phyloP scores from a whole-genome alignment of 2,113 vertebrate species.

The Ornithorhynchus anatinus region DNA sequence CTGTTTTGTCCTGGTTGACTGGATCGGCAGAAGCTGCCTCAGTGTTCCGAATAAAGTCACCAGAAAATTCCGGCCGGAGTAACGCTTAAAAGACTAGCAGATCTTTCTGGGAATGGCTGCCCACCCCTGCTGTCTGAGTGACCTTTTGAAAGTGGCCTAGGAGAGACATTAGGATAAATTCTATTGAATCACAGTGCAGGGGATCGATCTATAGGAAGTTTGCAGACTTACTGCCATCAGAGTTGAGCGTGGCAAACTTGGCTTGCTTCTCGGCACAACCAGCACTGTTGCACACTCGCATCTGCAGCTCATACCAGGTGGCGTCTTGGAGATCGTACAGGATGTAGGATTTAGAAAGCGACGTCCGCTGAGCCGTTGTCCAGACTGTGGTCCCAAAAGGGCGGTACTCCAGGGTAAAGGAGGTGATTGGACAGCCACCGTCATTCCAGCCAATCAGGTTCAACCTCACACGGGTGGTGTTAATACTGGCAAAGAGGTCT shows the following conservation, averaged over 20 bases:
- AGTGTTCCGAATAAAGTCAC: too few relatives aligned
- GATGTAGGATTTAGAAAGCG: slow-evolving; percentile 93
- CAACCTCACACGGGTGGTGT: slow-evolving; percentile 88
- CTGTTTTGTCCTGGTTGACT: too few relatives aligned
- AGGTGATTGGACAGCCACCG: slow-evolving; percentile 95
- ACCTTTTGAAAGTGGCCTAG: neutral
- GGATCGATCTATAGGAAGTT: neutral
- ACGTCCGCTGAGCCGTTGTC: slow-evolving; percentile 92
- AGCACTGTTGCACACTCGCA: slow-evolving; percentile 96
- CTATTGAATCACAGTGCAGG: too few relatives aligned
- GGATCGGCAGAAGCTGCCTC: too few relatives aligned
- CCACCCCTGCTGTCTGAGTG: neutral
- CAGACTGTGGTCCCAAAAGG: slow-evolving; percentile 89
- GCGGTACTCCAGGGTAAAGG: slow-evolving; percentile 93
- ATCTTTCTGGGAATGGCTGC: fast-evolving
- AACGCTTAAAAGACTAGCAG: too few relatives aligned
- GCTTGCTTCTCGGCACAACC: slow-evolving; percentile 94
- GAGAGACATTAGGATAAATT: fast-evolving
- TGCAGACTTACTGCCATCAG: slow-evolving; percentile 90
- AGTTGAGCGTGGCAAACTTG: slow-evolving; percentile 92
- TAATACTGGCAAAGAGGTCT: slow-evolving; percentile 95
- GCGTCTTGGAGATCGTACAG: slow-evolving; percentile 94
- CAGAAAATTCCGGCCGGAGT: too few relatives aligned
- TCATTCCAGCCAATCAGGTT: slow-evolving; percentile 98
- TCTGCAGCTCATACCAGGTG: slow-evolving; percentile 96